Evolutionary conservation across 1,140 invertebrate species (phyloP).

Genomic region (Tetragnatha versicolor): DNA sequence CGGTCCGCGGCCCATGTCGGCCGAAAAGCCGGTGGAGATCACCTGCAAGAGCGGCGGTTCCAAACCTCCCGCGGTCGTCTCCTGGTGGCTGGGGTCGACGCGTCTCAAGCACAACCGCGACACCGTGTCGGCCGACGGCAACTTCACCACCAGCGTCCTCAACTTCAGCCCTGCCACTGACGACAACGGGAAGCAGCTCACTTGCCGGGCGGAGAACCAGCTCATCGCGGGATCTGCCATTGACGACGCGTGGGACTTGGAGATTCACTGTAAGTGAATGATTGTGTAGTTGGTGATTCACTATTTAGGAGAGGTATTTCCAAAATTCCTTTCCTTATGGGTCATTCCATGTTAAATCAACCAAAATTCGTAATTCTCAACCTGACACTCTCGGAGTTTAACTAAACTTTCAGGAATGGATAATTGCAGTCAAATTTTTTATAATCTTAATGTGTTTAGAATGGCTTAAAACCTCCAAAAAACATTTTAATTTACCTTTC

Average conservation of each 20-base stretch:
- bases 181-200: conserved; percentile 81
- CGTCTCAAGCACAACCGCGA: conserved; percentile 65
- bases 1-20: conserved; percentile 81
- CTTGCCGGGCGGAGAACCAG: conserved; percentile 84
- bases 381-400: too few species aligned
- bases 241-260: conserved; percentile 83
- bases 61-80: conserved; percentile 82
- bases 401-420: too few species aligned
- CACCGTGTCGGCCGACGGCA: conserved; percentile 76
- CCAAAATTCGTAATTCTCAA: too few species aligned
- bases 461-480: too few species aligned
- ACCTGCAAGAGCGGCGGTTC: conserved; percentile 85
- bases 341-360: too few species aligned
- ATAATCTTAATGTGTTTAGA: too few species aligned
- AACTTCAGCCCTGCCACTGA: conserved; percentile 78
- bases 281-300: too few species aligned
- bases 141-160: conserved; percentile 83
- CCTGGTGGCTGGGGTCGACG: conserved; percentile 82
- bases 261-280: conserved; percentile 85
- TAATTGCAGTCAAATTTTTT: too few species aligned
- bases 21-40: conserved; percentile 81
- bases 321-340: too few species aligned
- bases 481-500: too few species aligned
- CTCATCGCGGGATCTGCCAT: conserved; percentile 72
- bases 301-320: too few species aligned